Base-by-base conservation (phyloP, 2,888 invertebrate genomes). In the Lymantria monacha region DNA sequence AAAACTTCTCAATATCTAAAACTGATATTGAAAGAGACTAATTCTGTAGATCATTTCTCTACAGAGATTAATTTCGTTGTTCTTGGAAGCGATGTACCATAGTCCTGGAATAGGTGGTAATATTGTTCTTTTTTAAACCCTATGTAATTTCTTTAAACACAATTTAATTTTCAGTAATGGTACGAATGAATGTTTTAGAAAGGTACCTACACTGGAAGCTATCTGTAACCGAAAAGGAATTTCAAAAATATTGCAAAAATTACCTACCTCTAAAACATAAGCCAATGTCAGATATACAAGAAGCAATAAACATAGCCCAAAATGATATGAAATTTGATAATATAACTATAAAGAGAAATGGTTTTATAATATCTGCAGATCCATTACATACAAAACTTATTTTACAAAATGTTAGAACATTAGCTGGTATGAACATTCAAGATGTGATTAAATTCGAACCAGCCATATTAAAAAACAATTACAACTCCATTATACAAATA, bases 391-490 rank as follows among this genome's bases (percentile, higher is more conserved):
- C 94, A 0, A 84, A 83, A 51, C 81, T 91, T 11, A 92, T 95
- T 38, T 65, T 95, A 2, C 76, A 83, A 7, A 89, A 92, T 70
- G 91, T 95, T 42, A 77, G 83, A 1, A 80, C 78, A 0, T 74
- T 94, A 36, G 92, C 91, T 46, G 94, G 93, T 0, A 66, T 92
- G 1, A 90, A 93, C 60, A 91, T 95, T 44, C 81, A 83, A 50
- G 86, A 91, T 11, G 91, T 92, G 33, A 87, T 94, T 36, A 84
- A 76, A 65, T 75, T 74, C 14, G 91, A 93, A 65, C 96, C 95
- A 10, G 94, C 93, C 59, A 91, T 96, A 59, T 76, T 95, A 45
- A 93, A 93, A 82, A 92, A 93, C 47, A 86, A 92, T 45, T 92
- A 92, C 53, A 89, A 91, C 53, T 79, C 93, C 13, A 71, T 95